Evolutionary conservation across 1,140 invertebrate species (phyloP).

Genomic region (Neodiprion lecontei): DNA sequence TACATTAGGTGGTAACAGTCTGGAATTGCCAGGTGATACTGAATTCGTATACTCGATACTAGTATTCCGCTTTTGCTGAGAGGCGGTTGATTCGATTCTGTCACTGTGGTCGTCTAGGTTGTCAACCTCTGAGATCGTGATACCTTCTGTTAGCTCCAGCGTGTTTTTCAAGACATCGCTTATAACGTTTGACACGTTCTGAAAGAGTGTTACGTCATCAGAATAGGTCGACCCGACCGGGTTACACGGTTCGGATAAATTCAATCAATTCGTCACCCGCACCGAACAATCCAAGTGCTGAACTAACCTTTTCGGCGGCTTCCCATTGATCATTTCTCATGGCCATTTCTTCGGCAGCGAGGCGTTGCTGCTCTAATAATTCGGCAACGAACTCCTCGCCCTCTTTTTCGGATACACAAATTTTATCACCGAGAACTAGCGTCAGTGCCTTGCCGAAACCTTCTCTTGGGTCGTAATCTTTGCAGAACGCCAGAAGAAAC

Average conservation of each 20-base stretch:
- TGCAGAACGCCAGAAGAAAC: constrained; percentile 67
- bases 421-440: constrained; percentile 61
- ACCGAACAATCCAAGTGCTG: no score
- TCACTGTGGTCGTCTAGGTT: neutral
- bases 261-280: no score
- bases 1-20: neutral
- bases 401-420: constrained; percentile 57
- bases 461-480: constrained; percentile 58
- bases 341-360: neutral
- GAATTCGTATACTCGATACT: neutral
- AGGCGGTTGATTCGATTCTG: neutral
- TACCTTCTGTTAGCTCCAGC: neutral
- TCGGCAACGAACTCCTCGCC: constrained; percentile 51
- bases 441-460: constrained; percentile 66
- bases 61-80: neutral
- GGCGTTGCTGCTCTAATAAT: constrained; percentile 21
- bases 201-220: no score
- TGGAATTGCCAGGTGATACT: neutral
- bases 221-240: no score
- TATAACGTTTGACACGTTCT: neutral
- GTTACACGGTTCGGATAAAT: no score
- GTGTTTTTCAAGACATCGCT: neutral
- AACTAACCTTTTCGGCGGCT: neutral
- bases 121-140: neutral
- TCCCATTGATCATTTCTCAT: neutral